Conservation (phyloP, 2,113 vertebrate species). For the Rhegmatorhina hoffmannsi region DNA sequence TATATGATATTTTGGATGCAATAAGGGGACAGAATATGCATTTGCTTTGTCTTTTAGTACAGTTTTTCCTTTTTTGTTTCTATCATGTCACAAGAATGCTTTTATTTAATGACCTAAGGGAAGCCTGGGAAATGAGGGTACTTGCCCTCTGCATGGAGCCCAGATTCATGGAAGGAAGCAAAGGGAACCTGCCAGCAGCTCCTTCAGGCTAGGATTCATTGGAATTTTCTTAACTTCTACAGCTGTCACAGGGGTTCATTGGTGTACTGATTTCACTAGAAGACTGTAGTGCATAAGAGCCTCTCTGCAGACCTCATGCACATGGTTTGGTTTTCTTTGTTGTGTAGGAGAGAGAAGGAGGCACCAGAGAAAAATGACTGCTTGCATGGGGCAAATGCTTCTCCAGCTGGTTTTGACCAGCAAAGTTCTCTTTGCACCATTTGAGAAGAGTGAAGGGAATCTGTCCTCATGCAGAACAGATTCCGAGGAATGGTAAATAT, state of each 20-base stretch:
- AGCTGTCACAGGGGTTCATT: background rate
- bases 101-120: background rate
- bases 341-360: background rate
- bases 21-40: background rate
- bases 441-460: background rate
- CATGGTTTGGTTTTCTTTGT: background rate
- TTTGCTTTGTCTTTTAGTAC: background rate
- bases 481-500: background rate
- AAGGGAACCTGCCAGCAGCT: background rate
- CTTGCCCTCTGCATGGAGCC: rapidly evolving
- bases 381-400: background rate
- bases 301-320: background rate
- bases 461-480: background rate
- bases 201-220: background rate
- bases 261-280: background rate
- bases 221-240: background rate
- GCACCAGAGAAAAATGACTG: background rate
- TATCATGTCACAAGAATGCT: background rate
- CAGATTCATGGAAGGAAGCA: background rate
- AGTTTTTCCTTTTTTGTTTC: background rate
- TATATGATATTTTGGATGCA: background rate
- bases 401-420: background rate
- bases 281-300: background rate
- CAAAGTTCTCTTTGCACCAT: background rate
- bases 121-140: background rate